Conservation (phyloP, 2,888 invertebrate genomes). For the Philereme transversata region DNA sequence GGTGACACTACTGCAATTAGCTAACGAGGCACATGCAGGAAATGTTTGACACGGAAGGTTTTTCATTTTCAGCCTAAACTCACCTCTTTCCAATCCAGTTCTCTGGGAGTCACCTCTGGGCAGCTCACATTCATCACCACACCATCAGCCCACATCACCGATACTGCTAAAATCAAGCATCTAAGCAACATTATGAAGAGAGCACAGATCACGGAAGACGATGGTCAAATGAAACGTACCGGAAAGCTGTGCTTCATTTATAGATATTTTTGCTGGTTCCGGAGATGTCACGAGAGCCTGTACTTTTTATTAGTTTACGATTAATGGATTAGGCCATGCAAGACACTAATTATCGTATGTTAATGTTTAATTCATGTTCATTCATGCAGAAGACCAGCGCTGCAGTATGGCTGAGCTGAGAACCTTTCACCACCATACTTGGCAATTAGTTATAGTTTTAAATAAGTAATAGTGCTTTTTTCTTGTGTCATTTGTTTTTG, state of each 20-base stretch:
- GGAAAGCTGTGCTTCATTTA: conserved; percentile 58
- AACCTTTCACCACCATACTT: too few species aligned
- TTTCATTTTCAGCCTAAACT: conserved; percentile 37
- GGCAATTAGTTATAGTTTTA: too few species aligned
- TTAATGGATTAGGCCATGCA: too few species aligned
- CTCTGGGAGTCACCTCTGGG: conserved; percentile 60
- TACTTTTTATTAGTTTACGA: not conserved
- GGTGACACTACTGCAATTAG: too few species aligned
- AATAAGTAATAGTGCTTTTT: too few species aligned
- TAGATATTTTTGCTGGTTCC: conserved; percentile 50
- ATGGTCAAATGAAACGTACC: conserved; percentile 54
- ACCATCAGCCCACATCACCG: conserved; percentile 52
- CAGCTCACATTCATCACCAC: conserved; percentile 63
- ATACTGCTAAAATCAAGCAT: conserved; percentile 50
- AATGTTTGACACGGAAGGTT: not conserved
- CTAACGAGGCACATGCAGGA: too few species aligned
- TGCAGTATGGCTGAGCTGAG: too few species aligned
- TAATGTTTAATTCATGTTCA: too few species aligned
- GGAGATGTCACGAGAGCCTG: conserved; percentile 22
- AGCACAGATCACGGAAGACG: conserved; percentile 39
- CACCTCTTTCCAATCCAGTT: conserved; percentile 75
- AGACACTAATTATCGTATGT: too few species aligned
- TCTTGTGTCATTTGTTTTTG: too few species aligned
- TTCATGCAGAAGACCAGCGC: too few species aligned
- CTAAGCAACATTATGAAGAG: conserved; percentile 55